Evolutionary conservation across 2,797 vertebrate genomes (phyloP).

Genomic region (Acanthurus leucopareius): DNA sequence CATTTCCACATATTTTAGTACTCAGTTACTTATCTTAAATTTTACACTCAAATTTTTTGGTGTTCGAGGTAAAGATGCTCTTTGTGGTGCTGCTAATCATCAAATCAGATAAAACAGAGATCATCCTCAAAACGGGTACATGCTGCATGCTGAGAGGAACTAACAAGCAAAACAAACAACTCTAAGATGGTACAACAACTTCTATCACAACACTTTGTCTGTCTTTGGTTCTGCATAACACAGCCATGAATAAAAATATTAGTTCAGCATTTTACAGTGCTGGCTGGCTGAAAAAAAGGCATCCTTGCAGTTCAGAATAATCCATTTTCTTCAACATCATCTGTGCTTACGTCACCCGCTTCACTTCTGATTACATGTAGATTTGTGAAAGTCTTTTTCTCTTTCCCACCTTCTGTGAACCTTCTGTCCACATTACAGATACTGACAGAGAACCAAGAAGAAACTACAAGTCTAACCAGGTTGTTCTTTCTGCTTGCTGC

Average conservation of each 20-base stretch:
- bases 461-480: constrained; percentile 81
- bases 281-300: not conserved
- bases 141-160: not conserved
- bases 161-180: not conserved
- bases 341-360: not conserved
- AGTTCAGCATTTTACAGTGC: constrained; percentile 4
- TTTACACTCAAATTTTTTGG: too few relatives aligned
- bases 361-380: not conserved
- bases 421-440: not conserved
- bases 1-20: not conserved
- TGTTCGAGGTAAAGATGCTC: not conserved
- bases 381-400: not conserved
- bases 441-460: not conserved
- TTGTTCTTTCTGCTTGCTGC: constrained; percentile 89
- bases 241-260: not conserved
- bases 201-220: not conserved
- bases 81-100: not conserved
- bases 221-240: not conserved
- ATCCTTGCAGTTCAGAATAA: not conserved
- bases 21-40: too few relatives aligned
- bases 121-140: not conserved
- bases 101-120: not conserved
- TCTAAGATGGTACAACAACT: not conserved
- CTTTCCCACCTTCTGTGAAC: not conserved
- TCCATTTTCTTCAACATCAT: not conserved